phyloP scores from a whole-genome alignment of 2,888 invertebrate genomes.

The Plemyria rubiginata region DNA sequence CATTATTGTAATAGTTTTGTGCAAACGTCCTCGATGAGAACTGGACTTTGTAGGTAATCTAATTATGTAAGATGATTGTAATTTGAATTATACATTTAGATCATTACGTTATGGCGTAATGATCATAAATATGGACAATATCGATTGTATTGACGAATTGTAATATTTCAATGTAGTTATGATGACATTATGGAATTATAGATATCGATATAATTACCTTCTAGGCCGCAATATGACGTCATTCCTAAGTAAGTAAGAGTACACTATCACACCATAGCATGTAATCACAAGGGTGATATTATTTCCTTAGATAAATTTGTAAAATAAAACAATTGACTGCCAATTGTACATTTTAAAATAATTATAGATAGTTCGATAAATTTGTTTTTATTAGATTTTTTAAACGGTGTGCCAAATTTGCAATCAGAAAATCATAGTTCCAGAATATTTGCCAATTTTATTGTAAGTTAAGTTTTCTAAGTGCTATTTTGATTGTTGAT shows the following conservation, averaged over 20 bases:
- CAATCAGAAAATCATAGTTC: conserved; percentile 54
- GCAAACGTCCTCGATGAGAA: conserved; percentile 77
- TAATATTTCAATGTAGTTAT: conserved; percentile 71
- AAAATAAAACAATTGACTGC: conserved; percentile 79
- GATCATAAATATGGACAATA: conserved; percentile 82
- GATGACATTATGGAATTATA: conserved; percentile 70
- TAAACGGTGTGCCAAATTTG: conserved; percentile 75
- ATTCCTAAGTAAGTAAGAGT: conserved; percentile 42
- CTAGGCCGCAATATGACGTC: conserved; percentile 54
- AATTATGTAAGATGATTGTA: conserved; percentile 62
- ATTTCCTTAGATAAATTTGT: conserved; percentile 74
- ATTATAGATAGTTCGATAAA: conserved; percentile 72
- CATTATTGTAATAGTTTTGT: conserved; percentile 66
- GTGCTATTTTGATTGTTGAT: conserved; percentile 45
- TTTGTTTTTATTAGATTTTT: conserved; percentile 77
- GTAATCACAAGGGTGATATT: conserved; percentile 74
- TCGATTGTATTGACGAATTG: conserved; percentile 78
- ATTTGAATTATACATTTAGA: conserved; percentile 77
- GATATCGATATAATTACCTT: conserved; percentile 70
- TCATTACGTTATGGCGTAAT: conserved; percentile 83
- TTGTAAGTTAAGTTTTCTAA: conserved; percentile 54
- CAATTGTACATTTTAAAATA: conserved; percentile 82
- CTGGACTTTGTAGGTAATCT: conserved; percentile 73
- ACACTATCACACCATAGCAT: conserved; percentile 72
- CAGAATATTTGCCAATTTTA: conserved; percentile 48